Evolutionary conservation across 37 sponge, comb jelly and placozoan genomes (phyloP).

Genomic region (Theonella swinhoei): DNA sequence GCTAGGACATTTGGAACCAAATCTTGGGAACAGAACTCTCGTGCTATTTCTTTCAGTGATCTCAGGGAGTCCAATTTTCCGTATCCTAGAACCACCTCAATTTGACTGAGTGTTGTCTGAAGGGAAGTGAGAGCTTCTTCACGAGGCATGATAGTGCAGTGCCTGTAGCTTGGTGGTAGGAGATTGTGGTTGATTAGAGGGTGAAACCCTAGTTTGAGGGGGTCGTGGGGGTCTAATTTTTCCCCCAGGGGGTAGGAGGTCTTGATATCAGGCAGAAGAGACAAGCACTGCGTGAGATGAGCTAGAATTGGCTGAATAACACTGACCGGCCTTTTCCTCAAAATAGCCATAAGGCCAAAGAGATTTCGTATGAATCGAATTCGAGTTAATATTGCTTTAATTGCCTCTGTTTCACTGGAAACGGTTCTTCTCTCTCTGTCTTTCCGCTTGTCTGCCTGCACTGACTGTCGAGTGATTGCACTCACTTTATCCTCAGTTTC

Average conservation of each 20-base stretch:
- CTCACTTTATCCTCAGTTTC: slow-evolving; percentile 52
- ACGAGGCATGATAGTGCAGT: slow-evolving; percentile 49
- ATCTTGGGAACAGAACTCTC: slow-evolving; percentile 23
- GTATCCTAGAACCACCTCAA: slow-evolving; percentile 40
- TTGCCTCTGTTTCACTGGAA: background rate
- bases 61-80: slow-evolving; percentile 40
- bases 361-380: slow-evolving; percentile 44
- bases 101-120: slow-evolving; percentile 19
- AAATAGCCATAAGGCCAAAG: slow-evolving; percentile 23
- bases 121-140: slow-evolving; percentile 23
- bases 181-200: slow-evolving; percentile 80
- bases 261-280: slow-evolving; percentile 31
- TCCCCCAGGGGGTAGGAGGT: slow-evolving; percentile 48
- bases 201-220: slow-evolving; percentile 68
- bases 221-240: slow-evolving; percentile 50
- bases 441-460: background rate
- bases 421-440: background rate
- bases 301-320: slow-evolving; percentile 19
- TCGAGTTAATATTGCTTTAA: slow-evolving; percentile 45
- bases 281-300: slow-evolving; percentile 45
- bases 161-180: slow-evolving; percentile 80
- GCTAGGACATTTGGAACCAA: slow-evolving; percentile 67
- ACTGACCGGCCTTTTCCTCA: slow-evolving; percentile 32
- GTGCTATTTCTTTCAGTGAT: slow-evolving; percentile 29
- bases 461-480: background rate